Percentiles rank a stretch among this genome's conserved stretches.
Conservation (phyloP, 2,797 vertebrate species). For the Thaleichthys pacificus region DNA sequence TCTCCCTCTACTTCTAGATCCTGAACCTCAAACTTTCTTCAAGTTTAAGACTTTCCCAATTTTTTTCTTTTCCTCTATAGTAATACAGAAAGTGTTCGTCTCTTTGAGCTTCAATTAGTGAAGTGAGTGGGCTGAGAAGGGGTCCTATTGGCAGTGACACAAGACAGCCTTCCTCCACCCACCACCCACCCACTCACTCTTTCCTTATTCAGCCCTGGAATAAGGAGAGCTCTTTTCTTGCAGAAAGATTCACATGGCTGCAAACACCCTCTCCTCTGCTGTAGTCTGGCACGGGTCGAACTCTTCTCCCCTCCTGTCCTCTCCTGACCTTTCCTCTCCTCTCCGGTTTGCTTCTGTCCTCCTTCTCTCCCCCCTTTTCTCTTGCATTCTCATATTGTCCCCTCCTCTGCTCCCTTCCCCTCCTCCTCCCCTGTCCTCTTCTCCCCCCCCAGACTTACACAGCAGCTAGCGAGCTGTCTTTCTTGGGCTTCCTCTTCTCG, state of each 20-base stretch:
- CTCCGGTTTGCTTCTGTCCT: no score
- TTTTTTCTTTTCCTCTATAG: not conserved
- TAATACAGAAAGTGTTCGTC: not conserved
- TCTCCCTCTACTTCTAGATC: not conserved
- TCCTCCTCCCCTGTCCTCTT: not conserved
- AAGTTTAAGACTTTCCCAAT: no score
- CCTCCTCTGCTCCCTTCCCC: not conserved
- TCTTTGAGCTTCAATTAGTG: not conserved
- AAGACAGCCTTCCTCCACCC: no score
- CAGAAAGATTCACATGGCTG: no score
- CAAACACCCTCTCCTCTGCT: no score
- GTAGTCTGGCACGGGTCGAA: no score
- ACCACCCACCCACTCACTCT: not conserved
- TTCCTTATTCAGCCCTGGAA: no score
- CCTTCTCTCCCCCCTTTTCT: not conserved
- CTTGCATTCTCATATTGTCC: not conserved
- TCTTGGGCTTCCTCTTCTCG: slow-evolving; percentile 86
- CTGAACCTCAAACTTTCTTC: no score
- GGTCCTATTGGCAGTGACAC: slow-evolving; percentile 3
- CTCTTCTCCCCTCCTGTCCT: no score
- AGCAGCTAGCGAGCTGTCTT: slow-evolving; percentile 82
- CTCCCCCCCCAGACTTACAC: slow-evolving; percentile 69
- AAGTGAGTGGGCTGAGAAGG: not conserved
- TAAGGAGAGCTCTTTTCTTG: no score
- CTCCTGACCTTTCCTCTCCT: no score